Conservation (phyloP, 64 coral and sea anemone genomes). For the Trachythela sp. region DNA sequence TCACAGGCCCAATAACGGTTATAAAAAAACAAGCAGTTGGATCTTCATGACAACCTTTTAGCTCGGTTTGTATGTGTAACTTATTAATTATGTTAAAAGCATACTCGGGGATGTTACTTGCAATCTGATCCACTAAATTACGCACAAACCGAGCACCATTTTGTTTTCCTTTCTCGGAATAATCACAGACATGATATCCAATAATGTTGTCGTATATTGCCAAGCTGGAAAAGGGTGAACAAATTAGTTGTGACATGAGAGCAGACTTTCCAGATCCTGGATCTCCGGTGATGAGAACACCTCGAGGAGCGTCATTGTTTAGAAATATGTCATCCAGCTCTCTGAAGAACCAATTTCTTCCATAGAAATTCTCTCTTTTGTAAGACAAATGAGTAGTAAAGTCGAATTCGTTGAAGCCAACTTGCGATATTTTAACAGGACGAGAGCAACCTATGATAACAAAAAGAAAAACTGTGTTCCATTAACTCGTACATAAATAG, state of each 20-base stretch:
- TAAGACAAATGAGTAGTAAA: slow-evolving; percentile 56
- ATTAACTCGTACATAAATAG: no score
- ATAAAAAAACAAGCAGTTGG: slow-evolving; percentile 69
- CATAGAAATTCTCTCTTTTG: slow-evolving; percentile 56
- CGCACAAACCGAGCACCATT: slow-evolving; percentile 66
- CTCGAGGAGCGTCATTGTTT: neutral
- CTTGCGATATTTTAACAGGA: neutral
- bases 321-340: slow-evolving; percentile 38
- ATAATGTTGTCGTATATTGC: slow-evolving; percentile 60
- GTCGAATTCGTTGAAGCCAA: slow-evolving; percentile 61
- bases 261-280: slow-evolving; percentile 90
- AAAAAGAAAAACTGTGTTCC: neutral
- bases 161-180: slow-evolving; percentile 66
- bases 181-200: slow-evolving; percentile 80
- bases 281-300: slow-evolving; percentile 73
- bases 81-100: slow-evolving; percentile 30
- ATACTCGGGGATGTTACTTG: slow-evolving; percentile 44
- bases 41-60: slow-evolving; percentile 56
- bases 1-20: slow-evolving; percentile 64
- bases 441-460: neutral
- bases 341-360: slow-evolving; percentile 74
- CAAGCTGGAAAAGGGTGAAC: slow-evolving; percentile 62
- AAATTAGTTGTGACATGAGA: slow-evolving; percentile 68
- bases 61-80: slow-evolving; percentile 40
- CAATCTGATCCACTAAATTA: slow-evolving; percentile 79